Percentiles rank a stretch among this genome's conserved stretches.
Evolutionary conservation across 2,113 vertebrate species (phyloP).

Genomic region (Petrocephalus zakoni): DNA sequence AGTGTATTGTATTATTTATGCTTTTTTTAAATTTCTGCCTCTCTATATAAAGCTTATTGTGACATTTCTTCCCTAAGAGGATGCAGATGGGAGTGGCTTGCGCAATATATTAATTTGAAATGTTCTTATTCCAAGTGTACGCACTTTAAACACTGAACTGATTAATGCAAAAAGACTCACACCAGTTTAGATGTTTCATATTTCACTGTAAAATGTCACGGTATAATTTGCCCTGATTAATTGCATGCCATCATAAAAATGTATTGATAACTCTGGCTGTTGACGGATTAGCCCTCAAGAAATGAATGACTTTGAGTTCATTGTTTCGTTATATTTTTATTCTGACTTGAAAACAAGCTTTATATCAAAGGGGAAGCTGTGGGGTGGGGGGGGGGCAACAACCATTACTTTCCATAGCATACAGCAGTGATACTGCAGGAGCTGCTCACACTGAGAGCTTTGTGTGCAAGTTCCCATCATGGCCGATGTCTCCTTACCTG

Average conservation of each 20-base stretch:
- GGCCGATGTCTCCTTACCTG: background rate
- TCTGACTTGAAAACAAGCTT: background rate
- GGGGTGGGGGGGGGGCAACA: background rate
- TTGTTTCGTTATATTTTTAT: background rate
- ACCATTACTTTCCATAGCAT: background rate
- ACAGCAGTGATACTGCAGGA: background rate
- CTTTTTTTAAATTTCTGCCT: background rate
- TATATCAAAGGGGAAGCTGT: background rate
- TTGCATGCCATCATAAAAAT: background rate
- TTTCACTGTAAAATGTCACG: background rate
- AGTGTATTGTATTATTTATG: background rate
- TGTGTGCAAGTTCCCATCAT: background rate
- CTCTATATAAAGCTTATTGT: no score
- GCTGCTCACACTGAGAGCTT: no score
- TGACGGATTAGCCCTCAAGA: background rate
- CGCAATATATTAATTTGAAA: constrained; percentile 3
- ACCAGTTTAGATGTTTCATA: background rate
- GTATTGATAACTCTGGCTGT: background rate
- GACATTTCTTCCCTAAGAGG: background rate
- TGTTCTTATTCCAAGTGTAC: background rate
- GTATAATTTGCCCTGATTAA: background rate
- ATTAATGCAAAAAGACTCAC: background rate
- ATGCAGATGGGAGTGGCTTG: background rate
- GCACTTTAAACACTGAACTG: background rate
- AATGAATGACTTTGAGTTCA: background rate